A percentile compares a stretch with the other conserved stretches of the same genome.
Evolutionary conservation across 2,113 vertebrate species (phyloP).

Genomic region (Megaceryle maxima): DNA sequence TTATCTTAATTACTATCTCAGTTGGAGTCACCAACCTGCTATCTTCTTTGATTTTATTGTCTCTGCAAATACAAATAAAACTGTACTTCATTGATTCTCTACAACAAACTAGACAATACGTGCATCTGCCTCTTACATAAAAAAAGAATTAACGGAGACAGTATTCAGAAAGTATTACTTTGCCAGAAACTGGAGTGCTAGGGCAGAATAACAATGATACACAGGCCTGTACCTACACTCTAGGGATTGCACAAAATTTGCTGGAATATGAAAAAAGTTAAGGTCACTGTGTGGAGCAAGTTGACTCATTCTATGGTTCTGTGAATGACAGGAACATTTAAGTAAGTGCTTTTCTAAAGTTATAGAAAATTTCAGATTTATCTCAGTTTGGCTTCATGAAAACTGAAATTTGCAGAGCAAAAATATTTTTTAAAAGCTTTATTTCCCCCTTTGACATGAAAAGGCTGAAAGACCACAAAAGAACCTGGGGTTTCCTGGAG

Average conservation of each 20-base stretch:
- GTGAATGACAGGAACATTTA: neutral
- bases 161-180: neutral
- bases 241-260: neutral
- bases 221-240: neutral
- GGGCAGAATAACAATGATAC: neutral
- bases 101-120: neutral
- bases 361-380: neutral
- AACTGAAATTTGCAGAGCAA: neutral
- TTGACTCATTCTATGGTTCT: neutral
- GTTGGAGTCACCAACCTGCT: neutral
- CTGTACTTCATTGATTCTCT: neutral
- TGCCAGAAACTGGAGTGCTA: neutral
- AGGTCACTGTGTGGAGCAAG: neutral
- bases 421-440: neutral
- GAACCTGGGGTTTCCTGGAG: neutral
- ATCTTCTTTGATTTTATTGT: neutral
- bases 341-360: neutral
- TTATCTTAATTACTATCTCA: constrained; percentile 38
- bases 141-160: neutral
- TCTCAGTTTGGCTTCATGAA: neutral
- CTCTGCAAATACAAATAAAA: neutral
- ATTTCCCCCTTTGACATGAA: neutral
- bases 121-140: neutral
- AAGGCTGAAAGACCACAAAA: neutral
- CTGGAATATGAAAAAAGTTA: neutral